Evolutionary conservation across 2,888 invertebrate genomes (phyloP).

Genomic region (Tipula confusa): DNA sequence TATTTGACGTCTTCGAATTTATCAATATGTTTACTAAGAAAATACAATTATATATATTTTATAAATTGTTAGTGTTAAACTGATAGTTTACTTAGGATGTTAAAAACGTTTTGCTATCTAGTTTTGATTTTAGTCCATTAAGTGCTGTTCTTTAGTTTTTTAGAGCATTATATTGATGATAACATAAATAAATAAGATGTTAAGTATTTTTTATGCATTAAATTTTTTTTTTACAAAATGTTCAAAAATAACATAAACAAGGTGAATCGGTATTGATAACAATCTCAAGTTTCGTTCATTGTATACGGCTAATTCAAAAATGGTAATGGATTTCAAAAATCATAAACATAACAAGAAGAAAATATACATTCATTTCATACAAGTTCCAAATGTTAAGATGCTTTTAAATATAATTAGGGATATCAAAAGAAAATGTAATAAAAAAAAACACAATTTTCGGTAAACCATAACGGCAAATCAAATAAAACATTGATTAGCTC

Average conservation of each 20-base stretch:
- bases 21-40: background rate
- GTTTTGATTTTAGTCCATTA: background rate
- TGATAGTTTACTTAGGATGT: background rate
- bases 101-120: background rate
- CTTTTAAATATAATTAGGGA: background rate
- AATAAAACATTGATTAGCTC: background rate
- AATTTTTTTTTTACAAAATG: background rate
- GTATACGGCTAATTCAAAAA: background rate
- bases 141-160: background rate
- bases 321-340: background rate
- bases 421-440: background rate
- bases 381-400: background rate
- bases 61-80: background rate
- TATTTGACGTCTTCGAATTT: background rate
- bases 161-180: background rate
- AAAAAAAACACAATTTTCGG: background rate
- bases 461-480: background rate
- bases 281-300: background rate
- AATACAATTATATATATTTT: background rate
- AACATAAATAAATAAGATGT: background rate
- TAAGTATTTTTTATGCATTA: background rate
- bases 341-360: background rate
- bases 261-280: background rate
- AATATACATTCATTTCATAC: background rate
- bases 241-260: background rate